Percentiles rank a stretch among this genome's conserved stretches.
Evolutionary conservation across 2,113 vertebrate species (phyloP).

Genomic region (Corapipo altera): DNA sequence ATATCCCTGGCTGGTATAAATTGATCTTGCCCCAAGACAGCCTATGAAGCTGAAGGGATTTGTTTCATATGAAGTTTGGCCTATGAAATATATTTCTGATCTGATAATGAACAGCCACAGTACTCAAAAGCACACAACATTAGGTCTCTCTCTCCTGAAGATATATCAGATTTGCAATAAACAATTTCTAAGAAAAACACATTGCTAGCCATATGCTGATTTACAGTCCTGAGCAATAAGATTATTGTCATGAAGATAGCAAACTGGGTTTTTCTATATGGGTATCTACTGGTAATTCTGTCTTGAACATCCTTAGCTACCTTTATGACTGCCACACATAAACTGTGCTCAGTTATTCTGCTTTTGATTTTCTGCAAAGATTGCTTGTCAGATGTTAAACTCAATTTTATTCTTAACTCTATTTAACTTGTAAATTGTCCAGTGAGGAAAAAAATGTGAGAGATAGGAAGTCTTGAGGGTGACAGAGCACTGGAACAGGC

Average conservation of each 20-base stretch:
- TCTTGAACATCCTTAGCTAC: neutral
- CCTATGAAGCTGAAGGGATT: neutral
- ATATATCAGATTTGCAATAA: neutral
- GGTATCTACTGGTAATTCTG: neutral
- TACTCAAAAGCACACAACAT: neutral
- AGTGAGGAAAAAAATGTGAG: neutral
- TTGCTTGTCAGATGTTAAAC: neutral
- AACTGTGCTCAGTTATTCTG: neutral
- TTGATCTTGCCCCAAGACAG: neutral
- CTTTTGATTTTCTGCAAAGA: neutral
- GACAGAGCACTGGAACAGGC: neutral
- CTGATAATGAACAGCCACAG: neutral
- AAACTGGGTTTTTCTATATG: neutral
- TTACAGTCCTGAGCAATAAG: neutral
- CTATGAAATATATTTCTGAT: neutral
- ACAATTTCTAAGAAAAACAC: neutral
- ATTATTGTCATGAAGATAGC: neutral
- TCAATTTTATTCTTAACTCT: constrained; percentile 13
- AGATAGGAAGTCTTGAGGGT: neutral
- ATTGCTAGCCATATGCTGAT: neutral
- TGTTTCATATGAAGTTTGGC: neutral
- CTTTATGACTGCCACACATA: neutral
- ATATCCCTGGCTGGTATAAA: neutral
- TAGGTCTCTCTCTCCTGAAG: neutral
- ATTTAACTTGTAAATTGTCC: neutral